Percentiles rank a stretch among this genome's conserved stretches.
phyloP scores from a whole-genome alignment of 2,113 vertebrate species.

The Sarotherodon lohbergeri region DNA sequence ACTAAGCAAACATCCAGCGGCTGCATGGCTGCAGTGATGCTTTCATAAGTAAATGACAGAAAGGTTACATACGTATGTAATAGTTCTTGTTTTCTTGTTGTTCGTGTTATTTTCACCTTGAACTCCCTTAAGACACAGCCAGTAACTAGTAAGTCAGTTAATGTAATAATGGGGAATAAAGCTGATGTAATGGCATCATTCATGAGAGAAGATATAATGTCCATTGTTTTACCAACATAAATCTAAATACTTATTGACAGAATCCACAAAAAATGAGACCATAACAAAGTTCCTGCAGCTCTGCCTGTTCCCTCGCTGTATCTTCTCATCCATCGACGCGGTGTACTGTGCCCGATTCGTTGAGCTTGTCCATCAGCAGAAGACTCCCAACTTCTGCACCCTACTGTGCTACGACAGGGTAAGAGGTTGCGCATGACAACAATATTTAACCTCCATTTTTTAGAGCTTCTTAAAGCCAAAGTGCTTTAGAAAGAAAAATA shows the following conservation, averaged over 20 bases:
- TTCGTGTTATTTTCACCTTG: not conserved
- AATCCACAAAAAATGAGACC: constrained; percentile 98
- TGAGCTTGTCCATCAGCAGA: constrained; percentile 96
- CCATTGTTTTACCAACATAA: not conserved
- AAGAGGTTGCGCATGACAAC: constrained; percentile 44
- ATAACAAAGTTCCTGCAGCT: constrained; percentile 99
- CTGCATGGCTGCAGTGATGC: not conserved
- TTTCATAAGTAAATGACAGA: not conserved
- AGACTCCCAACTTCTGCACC: constrained; percentile 97
- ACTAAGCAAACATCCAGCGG: not conserved
- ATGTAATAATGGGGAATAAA: not conserved
- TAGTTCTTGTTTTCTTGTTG: not conserved
- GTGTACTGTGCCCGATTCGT: constrained; percentile 98
- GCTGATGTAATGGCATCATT: not conserved
- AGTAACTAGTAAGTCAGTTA: not conserved
- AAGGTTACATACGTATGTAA: accelerated
- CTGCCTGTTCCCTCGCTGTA: constrained; percentile 97
- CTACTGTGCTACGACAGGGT: constrained; percentile 97
- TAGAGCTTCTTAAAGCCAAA: not conserved
- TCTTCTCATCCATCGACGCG: constrained; percentile 97
- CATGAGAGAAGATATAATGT: not conserved
- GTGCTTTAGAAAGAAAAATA: not conserved
- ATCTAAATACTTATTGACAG: constrained; percentile 63
- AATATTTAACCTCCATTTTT: not conserved
- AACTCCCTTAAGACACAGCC: not conserved